These are phyloP conservation scores for Conus betulinus DNA, from an alignment of 1,140 invertebrate species.

Conservation along the genomic window DNA sequence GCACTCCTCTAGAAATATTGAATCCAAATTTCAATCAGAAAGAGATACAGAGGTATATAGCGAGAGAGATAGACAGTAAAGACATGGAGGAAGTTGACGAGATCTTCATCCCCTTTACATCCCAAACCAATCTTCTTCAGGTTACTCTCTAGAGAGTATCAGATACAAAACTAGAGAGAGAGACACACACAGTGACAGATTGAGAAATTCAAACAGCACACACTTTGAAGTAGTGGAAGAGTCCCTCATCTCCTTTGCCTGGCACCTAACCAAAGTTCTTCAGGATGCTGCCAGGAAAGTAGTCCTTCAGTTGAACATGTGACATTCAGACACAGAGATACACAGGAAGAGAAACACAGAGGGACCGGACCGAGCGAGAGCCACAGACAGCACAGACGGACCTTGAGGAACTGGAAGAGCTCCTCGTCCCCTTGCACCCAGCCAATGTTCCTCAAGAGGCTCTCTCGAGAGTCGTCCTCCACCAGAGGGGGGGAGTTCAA, in stretches of 20 bases:
- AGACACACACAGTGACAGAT: not conserved
- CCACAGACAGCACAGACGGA: conserved; percentile 30
- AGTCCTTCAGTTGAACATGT: conserved; percentile 55
- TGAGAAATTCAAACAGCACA: not conserved
- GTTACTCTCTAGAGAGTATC: not conserved
- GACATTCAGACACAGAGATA: not conserved
- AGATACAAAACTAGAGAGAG: not conserved
- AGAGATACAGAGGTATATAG: too few relatives aligned
- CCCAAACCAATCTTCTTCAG: too few relatives aligned
- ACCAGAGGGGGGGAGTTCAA: conserved; percentile 63
- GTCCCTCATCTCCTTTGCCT: conserved; percentile 54
- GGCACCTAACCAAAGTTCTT: conserved; percentile 65
- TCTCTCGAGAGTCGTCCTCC: conserved; percentile 64
- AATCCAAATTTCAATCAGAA: too few relatives aligned
- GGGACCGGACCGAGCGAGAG: not conserved
- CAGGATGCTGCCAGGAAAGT: conserved; percentile 66
- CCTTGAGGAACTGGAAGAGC: conserved; percentile 66
- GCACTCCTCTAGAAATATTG: too few relatives aligned
- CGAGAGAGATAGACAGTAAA: too few relatives aligned
- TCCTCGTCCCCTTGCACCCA: conserved; percentile 66
- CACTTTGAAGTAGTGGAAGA: conserved; percentile 67
- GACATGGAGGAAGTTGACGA: too few relatives aligned
- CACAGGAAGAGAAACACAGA: not conserved
- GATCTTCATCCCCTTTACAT: too few relatives aligned
- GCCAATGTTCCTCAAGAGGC: conserved; percentile 64